A percentile compares a stretch with the other conserved stretches of the same genome.
These are phyloP conservation scores for Lepidurus packardi DNA, from an alignment of 1,140 invertebrate species.

Conservation along the genomic window DNA sequence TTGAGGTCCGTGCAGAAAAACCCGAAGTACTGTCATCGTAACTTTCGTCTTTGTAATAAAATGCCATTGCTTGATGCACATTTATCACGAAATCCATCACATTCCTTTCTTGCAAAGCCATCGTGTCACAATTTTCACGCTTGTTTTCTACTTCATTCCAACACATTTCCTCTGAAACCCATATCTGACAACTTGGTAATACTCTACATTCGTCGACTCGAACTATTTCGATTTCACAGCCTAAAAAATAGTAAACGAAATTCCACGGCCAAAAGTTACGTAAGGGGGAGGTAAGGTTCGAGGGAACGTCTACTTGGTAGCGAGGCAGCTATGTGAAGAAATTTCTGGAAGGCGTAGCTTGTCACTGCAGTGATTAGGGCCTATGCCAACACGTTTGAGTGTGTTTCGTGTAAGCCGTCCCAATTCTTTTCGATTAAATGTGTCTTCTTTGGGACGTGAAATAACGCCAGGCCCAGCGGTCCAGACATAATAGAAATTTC, in stretches of 20 bases:
- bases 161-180: conserved; percentile 2
- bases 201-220: neutral
- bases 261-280: neutral
- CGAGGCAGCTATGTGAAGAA: neutral
- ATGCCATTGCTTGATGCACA: neutral
- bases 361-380: conserved; percentile 7
- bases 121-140: neutral
- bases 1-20: too few relatives aligned
- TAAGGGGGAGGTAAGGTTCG: neutral
- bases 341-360: neutral
- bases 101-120: neutral
- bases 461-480: neutral
- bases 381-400: neutral
- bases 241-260: neutral
- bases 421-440: neutral
- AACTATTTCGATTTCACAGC: neutral
- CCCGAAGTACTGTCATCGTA: too few relatives aligned
- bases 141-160: neutral
- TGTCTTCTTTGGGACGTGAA: neutral
- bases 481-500: conserved; percentile 15
- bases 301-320: too few relatives aligned
- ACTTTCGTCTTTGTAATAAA: neutral
- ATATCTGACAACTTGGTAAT: neutral
- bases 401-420: neutral
- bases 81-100: neutral